phyloP scores from a whole-genome alignment of 2,797 vertebrate genomes.

The Oceanodroma leucorhoa region DNA sequence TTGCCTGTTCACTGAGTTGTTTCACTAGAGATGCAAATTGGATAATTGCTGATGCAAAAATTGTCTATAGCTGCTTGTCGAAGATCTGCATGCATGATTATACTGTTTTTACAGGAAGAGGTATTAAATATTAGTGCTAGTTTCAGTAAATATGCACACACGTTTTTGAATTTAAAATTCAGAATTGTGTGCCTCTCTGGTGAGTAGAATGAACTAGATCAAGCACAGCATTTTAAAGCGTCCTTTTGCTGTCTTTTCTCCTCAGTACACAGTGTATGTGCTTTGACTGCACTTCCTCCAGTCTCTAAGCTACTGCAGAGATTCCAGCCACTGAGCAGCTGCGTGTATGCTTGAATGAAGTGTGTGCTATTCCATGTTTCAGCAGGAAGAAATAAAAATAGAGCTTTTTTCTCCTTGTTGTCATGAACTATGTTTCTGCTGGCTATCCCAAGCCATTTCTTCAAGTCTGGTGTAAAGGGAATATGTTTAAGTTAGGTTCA shows the following conservation, averaged over 20 bases:
- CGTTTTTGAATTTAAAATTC: background rate
- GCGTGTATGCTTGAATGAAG: background rate
- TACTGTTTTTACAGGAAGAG: background rate
- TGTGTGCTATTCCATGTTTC: background rate
- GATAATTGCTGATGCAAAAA: slow-evolving; percentile 2
- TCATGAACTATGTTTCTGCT: background rate
- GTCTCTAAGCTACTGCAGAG: background rate
- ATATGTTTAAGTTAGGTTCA: background rate
- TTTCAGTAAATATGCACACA: background rate
- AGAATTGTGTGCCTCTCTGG: background rate
- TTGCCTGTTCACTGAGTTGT: background rate
- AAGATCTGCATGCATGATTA: background rate
- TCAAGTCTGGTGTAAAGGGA: background rate
- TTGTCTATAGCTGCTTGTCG: background rate
- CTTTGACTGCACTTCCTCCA: background rate
- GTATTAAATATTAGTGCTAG: background rate
- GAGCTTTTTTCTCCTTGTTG: slow-evolving; percentile 2
- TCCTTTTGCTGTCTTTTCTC: background rate
- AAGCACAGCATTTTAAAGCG: background rate
- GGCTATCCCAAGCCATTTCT: background rate
- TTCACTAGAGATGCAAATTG: background rate
- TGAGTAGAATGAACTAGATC: background rate
- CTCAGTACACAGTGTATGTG: background rate
- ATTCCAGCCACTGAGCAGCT: slow-evolving; percentile 41
- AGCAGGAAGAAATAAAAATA: slow-evolving; percentile 48